phyloP scores from a whole-genome alignment of 2,797 vertebrate species.

The Brachymystax lenok region DNA sequence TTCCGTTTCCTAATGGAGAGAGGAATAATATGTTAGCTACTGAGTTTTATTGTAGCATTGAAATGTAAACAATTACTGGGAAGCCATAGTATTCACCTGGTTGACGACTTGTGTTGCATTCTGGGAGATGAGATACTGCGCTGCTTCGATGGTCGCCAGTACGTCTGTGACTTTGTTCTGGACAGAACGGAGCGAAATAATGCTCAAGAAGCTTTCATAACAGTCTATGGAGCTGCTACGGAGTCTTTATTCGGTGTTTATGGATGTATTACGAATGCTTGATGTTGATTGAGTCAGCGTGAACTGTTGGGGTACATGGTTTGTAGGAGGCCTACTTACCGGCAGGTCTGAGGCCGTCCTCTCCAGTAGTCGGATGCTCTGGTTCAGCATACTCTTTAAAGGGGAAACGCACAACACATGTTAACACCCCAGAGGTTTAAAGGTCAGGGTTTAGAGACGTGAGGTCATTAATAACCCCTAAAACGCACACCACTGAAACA shows the following conservation, averaged over 20 bases:
- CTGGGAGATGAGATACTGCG: conserved; percentile 84
- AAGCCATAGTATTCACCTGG: conserved; percentile 65
- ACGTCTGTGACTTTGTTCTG: conserved; percentile 82
- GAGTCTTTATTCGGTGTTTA: background rate
- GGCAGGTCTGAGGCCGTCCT: conserved; percentile 77
- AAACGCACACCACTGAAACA: conserved; percentile 13
- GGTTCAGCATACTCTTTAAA: conserved; percentile 80
- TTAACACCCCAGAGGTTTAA: conserved; percentile 12
- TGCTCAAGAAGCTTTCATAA: background rate
- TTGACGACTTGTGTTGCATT: conserved; percentile 80
- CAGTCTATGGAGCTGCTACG: background rate
- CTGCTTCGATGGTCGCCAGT: conserved; percentile 76
- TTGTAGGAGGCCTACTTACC: conserved; percentile 69
- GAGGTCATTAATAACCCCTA: background rate
- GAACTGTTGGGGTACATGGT: background rate
- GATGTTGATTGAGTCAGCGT: background rate
- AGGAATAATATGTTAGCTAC: conserved; percentile 4
- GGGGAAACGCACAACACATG: conserved; percentile 2
- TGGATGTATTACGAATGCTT: background rate
- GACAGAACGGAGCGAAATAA: conserved; percentile 17
- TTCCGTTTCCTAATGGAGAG: conserved; percentile 79
- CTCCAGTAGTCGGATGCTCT: conserved; percentile 83
- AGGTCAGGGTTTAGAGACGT: background rate
- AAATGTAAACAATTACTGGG: background rate
- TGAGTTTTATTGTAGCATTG: background rate